A percentile compares a stretch with the other conserved stretches of the same genome.
Evolutionary conservation across 1,140 invertebrate species (phyloP).

Genomic region (Drosophila bifasciata): DNA sequence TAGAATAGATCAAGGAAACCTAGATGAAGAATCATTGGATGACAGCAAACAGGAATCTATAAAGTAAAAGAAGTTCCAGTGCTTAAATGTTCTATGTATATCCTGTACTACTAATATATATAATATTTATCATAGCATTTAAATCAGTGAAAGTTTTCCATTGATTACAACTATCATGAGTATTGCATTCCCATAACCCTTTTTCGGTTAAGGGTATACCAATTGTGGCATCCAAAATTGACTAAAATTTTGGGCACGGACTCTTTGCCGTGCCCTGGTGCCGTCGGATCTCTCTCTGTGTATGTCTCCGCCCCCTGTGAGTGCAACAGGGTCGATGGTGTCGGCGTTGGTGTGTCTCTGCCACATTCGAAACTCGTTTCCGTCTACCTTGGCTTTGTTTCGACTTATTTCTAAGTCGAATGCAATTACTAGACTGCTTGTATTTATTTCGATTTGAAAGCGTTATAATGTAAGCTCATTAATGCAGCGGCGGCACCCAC

Average conservation of each 20-base stretch:
- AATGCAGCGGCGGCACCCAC: constrained; percentile 4
- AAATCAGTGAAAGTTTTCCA: too few relatives aligned
- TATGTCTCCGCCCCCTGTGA: background rate
- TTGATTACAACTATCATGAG: too few relatives aligned
- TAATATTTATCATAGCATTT: too few relatives aligned
- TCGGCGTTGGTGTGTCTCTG: background rate
- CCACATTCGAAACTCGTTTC: constrained; percentile 64
- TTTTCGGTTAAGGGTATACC: constrained; percentile 17
- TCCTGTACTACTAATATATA: too few relatives aligned
- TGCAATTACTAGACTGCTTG: constrained; percentile 44
- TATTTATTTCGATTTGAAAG: constrained; percentile 70
- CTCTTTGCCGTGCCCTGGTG: constrained; percentile 21
- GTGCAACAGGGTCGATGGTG: constrained; percentile 39
- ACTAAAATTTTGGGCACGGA: constrained; percentile 33
- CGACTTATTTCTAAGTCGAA: constrained; percentile 58
- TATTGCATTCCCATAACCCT: background rate
- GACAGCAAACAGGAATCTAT: too few relatives aligned
- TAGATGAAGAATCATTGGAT: too few relatives aligned
- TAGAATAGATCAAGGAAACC: too few relatives aligned
- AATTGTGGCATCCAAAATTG: constrained; percentile 44
- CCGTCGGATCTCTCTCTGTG: constrained; percentile 13
- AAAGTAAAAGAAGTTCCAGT: too few relatives aligned
- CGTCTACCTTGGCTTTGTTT: constrained; percentile 78
- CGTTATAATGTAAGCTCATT: constrained; percentile 45
- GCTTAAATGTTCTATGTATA: too few relatives aligned